Base-by-base conservation (phyloP, 2,113 vertebrate genomes). In the Corythornis cristatus region DNA sequence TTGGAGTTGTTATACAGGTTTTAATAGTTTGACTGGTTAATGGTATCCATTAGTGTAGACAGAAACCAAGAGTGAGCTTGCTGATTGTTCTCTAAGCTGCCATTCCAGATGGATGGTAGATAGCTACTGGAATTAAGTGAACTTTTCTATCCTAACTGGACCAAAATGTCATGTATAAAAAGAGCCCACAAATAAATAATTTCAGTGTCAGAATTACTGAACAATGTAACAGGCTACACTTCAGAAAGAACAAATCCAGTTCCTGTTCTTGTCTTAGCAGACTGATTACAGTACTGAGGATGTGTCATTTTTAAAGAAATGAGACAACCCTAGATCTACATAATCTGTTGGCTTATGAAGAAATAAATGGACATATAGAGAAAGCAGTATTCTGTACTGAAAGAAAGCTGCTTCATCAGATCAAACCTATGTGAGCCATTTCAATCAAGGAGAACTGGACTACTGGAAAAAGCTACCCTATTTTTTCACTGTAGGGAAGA, bases 361-460 rank as follows among this genome's bases (percentile, higher is more conserved):
- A 58, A 83, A 68, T 51, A 68, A 79, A 57, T 51, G 62, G 48
- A 43, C 11, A 0, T 37, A 35, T 1, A 73, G 48, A 87, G 66
- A 29, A 89, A 42, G 46, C 14, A 29, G 70, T 58, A 50, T 62
- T 85, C 45, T 26, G 6, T 33, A 29, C 46, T 54, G 64, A 94
- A 73, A 50, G 64, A 76, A 89, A 91, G 67, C 46, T 82, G 58
- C 50, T 72, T 80, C 43, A 51, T 93, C 46, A 62, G 71, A 42
- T 83, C 77, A 72, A 75, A 76, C 45, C 81, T 62, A 8, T 56
- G 79, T 70, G 33, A 96, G 72, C 53, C 26, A 18, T 93, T 93
- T 26, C 66, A 94, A 94, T 91, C 25, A 57, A 71, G 79, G 43
- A 90, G 79, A 85, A 84, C 48, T 18, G 35, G 88, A 56, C 86